Conservation (phyloP, 2,113 vertebrate species). For the Hippocampus comes region DNA sequence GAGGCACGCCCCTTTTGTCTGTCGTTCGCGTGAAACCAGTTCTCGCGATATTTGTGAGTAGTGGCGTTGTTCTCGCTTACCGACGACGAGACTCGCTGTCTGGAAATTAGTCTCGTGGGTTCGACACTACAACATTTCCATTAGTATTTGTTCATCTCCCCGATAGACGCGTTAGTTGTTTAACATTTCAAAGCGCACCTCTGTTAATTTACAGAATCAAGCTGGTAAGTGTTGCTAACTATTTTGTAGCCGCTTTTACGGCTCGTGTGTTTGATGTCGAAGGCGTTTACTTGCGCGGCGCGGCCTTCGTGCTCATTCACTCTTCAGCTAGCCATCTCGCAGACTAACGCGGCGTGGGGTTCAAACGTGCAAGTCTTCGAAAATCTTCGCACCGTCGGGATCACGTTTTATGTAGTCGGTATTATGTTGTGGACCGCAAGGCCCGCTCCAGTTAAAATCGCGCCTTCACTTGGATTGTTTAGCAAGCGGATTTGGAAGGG, state of each 20-base stretch:
- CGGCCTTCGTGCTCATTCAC: constrained; percentile 53
- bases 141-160: constrained; percentile 16
- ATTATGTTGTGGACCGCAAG: too few relatives aligned
- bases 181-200: constrained; percentile 10
- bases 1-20: background rate
- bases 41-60: constrained; percentile 61
- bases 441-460: background rate
- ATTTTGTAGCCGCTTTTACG: constrained; percentile 26
- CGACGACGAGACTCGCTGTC: constrained; percentile 68
- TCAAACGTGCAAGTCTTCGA: too few relatives aligned
- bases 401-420: background rate
- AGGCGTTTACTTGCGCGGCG: constrained; percentile 47
- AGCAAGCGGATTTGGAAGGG: constrained; percentile 58
- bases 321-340: constrained; percentile 31
- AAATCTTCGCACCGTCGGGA: rapidly evolving
- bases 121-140: constrained; percentile 40
- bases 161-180: background rate
- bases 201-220: constrained; percentile 37
- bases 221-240: constrained; percentile 63
- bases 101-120: constrained; percentile 69
- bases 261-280: constrained; percentile 45
- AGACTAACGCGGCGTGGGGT: constrained; percentile 1
- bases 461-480: constrained; percentile 26
- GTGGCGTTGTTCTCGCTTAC: constrained; percentile 71
- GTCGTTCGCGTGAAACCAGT: background rate